Conservation (phyloP, 2,113 vertebrate species). For the Recurvirostra avosetta region DNA sequence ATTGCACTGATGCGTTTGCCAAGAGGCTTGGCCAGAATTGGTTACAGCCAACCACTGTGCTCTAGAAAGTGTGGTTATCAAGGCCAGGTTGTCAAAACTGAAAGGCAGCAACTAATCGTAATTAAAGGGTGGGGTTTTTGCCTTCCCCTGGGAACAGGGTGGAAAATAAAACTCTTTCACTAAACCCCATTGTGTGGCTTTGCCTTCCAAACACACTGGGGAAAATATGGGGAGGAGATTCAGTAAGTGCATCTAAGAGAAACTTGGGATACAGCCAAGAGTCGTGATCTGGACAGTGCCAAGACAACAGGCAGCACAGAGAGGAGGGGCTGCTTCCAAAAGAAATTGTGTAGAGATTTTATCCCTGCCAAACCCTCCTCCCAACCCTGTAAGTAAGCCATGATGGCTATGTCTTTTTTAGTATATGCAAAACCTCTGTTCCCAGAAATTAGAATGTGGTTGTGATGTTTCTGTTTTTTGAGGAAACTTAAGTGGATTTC, state of each 20-base stretch:
- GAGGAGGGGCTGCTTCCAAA: slow-evolving; percentile 15
- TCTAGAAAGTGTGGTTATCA: background rate
- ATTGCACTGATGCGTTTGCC: background rate
- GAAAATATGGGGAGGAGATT: slow-evolving; percentile 33
- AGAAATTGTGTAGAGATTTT: slow-evolving; percentile 22
- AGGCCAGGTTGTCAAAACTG: background rate
- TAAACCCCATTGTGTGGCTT: background rate
- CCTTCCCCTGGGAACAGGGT: background rate
- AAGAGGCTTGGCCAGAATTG: background rate
- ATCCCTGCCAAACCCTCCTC: slow-evolving; percentile 8
- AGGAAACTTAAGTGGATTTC: background rate
- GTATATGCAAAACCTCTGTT: background rate
- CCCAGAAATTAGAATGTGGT: background rate
- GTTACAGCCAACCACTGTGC: background rate
- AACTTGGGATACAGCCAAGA: slow-evolving; percentile 38
- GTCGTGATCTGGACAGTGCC: slow-evolving; percentile 62
- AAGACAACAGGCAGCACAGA: background rate
- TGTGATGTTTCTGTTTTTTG: background rate
- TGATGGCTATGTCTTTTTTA: background rate
- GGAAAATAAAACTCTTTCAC: slow-evolving; percentile 32
- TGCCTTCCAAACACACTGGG: slow-evolving; percentile 14
- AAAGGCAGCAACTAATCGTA: slow-evolving; percentile 1
- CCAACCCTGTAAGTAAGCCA: background rate
- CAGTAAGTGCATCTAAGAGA: slow-evolving; percentile 8
- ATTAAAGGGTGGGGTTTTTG: background rate